Conservation (phyloP, 2,113 vertebrate species). For the Dicrurus megarhynchus region DNA sequence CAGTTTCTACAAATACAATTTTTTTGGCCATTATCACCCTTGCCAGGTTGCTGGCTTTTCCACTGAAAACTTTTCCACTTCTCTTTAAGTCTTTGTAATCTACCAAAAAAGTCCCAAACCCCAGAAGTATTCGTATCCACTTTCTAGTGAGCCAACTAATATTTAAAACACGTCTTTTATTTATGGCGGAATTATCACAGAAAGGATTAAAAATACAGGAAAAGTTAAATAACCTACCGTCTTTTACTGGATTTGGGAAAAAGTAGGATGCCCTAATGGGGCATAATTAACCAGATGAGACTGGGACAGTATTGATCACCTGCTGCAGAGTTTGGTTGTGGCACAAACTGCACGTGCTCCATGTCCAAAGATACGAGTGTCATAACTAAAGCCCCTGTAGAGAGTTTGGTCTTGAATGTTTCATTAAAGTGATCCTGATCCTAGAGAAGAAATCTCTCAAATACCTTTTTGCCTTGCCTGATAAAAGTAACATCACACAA, state of each 20-base stretch:
- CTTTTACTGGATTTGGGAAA: not conserved
- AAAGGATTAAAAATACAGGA: not conserved
- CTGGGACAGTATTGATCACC: not conserved
- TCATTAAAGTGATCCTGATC: not conserved
- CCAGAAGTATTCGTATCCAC: not conserved
- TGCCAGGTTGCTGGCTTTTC: not conserved
- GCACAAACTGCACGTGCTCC: not conserved
- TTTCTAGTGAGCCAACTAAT: not conserved
- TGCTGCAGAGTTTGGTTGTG: not conserved
- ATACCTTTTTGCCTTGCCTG: not conserved
- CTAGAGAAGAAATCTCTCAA: not conserved
- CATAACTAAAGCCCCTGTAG: not conserved
- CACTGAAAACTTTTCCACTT: not conserved
- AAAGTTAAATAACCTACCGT: not conserved
- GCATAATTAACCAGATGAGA: not conserved
- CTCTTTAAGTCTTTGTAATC: not conserved
- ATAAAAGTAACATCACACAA: not conserved
- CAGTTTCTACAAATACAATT: not conserved
- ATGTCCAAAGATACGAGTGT: not conserved
- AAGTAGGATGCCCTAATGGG: not conserved
- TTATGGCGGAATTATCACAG: not conserved
- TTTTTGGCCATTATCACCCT: not conserved
- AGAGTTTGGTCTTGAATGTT: not conserved
- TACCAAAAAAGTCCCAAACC: not conserved
- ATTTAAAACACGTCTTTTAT: not conserved